Evolutionary conservation across 2,797 vertebrate genomes (phyloP), one percentile per base, ranked within the genome.

Genomic region (Heteromormyrus szaboi): DNA sequence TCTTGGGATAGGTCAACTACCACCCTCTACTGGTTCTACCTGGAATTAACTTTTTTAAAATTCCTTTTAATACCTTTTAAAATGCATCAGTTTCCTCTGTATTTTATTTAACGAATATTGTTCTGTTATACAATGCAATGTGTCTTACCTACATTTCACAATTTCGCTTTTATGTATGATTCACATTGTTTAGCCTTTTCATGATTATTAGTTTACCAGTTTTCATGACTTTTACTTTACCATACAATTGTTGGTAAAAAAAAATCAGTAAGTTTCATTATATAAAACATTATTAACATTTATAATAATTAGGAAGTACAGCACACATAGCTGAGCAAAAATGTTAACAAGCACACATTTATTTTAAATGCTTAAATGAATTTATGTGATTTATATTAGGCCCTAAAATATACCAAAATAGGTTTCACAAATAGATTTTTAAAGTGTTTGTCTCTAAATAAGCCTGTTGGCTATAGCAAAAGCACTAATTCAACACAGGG

Each of bases 11-110:
- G 46, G 54, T 25, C 56, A 85, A 85, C 54, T n/a, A 33, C 81
- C 46, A 2, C 88, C 88, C 85, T 37, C 88, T 89, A 85, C 54
- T 89, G 88, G 88, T 48, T 37, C 6, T 17, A 41, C 14, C 41
- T 48, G 72, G 50, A 25, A 89, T 65, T 85, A n/a, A 0, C 0
- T 17, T 17, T 6, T 72, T 72, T 33, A 0, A 59, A 59, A 8
- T 59, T 59, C 56, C 12, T 17, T 33, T 33, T 72, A 33, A 5
- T 14, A 72, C 33, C 33, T 72, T 72, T 72, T 72, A 6, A 17
- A 72, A 72, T 72, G 65, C 2, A 17, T 4, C 12, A 41, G 7
- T 37, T 37, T 72, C 14, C 12, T 41, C 68, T 7, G 29, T 33
- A 72, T 19, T 72, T 22, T 65, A 50, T 81, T 81, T 81, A 41